phyloP scores from a whole-genome alignment of 2,113 vertebrate species.

The Hypanus sabinus region DNA sequence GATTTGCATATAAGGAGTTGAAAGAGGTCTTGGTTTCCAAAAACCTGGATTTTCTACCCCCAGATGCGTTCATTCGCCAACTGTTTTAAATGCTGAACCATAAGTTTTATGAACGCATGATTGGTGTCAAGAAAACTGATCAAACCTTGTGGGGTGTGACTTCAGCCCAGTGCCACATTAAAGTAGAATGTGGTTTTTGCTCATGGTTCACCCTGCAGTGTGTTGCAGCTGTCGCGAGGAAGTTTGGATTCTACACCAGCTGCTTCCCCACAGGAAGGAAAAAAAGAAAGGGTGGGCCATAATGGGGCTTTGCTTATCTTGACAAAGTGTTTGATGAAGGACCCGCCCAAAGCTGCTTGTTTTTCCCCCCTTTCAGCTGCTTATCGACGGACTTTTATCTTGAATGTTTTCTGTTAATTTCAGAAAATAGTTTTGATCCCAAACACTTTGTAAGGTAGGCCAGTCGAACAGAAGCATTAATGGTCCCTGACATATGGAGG shows the following conservation, averaged over 20 bases:
- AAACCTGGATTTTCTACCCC: neutral
- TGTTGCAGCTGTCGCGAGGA: neutral
- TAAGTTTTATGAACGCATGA: neutral
- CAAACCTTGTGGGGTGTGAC: neutral
- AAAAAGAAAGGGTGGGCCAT: conserved; percentile 3
- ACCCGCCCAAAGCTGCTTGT: conserved; percentile 2
- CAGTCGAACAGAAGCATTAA: neutral
- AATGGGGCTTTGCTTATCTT: conserved; percentile 22
- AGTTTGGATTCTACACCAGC: neutral
- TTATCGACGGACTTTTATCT: neutral
- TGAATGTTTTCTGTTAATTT: neutral
- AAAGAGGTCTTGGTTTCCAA: neutral
- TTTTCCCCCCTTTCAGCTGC: neutral
- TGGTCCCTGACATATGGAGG: too few relatives aligned
- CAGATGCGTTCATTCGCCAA: neutral
- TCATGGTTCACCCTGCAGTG: neutral
- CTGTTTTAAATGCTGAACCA: neutral
- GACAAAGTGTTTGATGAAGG: neutral
- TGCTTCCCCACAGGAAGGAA: conserved; percentile 17
- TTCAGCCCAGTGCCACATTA: neutral
- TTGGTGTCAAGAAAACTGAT: neutral
- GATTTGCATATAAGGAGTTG: neutral
- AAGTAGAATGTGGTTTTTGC: conserved; percentile 16
- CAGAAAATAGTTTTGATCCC: neutral
- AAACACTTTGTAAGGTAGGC: neutral